phyloP scores from a whole-genome alignment of 2,888 invertebrate genomes.

The Sisyra terminalis region DNA sequence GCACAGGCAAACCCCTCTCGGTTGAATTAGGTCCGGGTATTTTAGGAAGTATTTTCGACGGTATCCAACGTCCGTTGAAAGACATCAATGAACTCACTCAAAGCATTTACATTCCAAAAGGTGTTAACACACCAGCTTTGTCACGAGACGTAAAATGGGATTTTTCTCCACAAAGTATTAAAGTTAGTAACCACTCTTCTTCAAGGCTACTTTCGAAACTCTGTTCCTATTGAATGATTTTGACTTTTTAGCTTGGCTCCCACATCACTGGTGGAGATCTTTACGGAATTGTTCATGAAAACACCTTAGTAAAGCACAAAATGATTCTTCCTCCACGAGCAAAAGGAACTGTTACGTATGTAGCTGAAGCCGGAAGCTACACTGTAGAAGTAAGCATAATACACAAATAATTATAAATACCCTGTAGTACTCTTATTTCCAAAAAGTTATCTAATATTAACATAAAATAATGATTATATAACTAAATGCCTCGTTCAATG shows the following conservation, averaged over 20 bases:
- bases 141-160: constrained; percentile 78
- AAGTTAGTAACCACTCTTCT: constrained; percentile 29
- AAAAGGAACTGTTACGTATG: constrained; percentile 90
- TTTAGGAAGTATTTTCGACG: constrained; percentile 98
- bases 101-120: constrained; percentile 99
- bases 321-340: constrained; percentile 88
- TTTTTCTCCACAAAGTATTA: constrained; percentile 70
- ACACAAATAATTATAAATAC: not conserved
- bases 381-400: constrained; percentile 60
- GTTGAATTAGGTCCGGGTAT: constrained; percentile 99
- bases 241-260: constrained; percentile 68
- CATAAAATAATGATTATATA: no score
- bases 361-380: constrained; percentile 90
- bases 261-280: constrained; percentile 98
- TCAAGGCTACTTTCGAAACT: not conserved
- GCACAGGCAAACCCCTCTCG: constrained; percentile 97
- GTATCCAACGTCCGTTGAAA: constrained; percentile 96
- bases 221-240: constrained; percentile 5
- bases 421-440: not conserved
- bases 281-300: constrained; percentile 92
- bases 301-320: constrained; percentile 93
- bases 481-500: no score
- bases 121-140: constrained; percentile 87
- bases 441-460: no score
- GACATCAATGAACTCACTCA: constrained; percentile 87